A percentile compares a stretch with the other conserved stretches of the same genome.
Conservation (phyloP, 2,113 vertebrate genomes). For the Nothoprocta perdicaria region DNA sequence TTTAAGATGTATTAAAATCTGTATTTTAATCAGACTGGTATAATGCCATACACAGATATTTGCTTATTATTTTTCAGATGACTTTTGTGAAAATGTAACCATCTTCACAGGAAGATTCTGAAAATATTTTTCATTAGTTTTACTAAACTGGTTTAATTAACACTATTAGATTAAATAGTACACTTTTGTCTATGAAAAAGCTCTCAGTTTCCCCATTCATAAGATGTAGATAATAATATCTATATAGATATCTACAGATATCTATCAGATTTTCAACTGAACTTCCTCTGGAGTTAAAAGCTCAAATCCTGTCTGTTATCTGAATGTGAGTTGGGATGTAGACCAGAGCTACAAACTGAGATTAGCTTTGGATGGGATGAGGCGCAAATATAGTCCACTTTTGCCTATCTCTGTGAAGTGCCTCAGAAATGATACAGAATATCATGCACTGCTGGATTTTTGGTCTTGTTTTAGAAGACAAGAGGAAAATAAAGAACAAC, state of each 20-base stretch:
- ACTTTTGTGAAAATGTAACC: background rate
- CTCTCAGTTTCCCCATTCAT: background rate
- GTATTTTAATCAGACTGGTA: background rate
- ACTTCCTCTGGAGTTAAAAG: background rate
- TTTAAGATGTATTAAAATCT: too few species aligned
- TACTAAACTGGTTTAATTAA: slow-evolving; percentile 39
- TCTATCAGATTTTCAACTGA: background rate
- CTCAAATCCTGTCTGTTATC: background rate
- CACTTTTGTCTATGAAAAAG: background rate
- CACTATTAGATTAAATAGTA: background rate
- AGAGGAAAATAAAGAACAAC: too few species aligned
- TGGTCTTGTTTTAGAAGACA: background rate
- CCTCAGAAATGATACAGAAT: background rate
- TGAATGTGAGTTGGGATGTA: background rate
- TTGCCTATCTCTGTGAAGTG: background rate
- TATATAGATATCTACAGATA: background rate
- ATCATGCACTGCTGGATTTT: background rate
- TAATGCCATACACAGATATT: background rate
- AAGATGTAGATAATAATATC: background rate
- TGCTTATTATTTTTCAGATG: slow-evolving; percentile 8
- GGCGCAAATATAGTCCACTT: rapidly evolving
- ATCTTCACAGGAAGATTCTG: background rate
- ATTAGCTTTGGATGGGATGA: background rate
- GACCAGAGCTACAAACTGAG: rapidly evolving
- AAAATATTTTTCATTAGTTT: slow-evolving; percentile 34